Evolutionary conservation across 2,113 vertebrate genomes (phyloP).

Genomic region (Zosterops borbonicus): DNA sequence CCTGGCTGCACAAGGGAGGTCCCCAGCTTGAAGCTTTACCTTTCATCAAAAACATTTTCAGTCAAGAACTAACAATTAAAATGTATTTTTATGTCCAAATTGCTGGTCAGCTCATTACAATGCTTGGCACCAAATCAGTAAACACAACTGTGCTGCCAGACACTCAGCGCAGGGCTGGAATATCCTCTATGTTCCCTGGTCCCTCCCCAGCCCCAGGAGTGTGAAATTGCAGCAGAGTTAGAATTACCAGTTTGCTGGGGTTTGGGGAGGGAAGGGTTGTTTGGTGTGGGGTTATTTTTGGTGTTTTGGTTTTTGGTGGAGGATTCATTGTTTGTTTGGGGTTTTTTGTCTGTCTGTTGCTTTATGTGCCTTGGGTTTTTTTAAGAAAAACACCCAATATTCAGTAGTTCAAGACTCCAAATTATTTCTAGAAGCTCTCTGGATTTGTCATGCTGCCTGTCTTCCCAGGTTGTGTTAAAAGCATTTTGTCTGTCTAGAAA

Average conservation of each 20-base stretch:
- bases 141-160: background rate
- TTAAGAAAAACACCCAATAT: background rate
- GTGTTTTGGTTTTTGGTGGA: background rate
- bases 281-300: background rate
- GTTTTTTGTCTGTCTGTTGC: background rate
- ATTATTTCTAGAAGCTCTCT: background rate
- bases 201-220: accelerated
- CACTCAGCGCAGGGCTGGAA: background rate
- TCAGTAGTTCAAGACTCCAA: background rate
- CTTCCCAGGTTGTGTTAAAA: background rate
- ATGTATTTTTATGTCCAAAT: background rate
- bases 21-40: background rate
- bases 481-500: background rate
- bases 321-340: background rate
- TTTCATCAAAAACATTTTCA: background rate
- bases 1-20: background rate
- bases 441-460: background rate
- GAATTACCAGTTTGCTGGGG: background rate
- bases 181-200: background rate
- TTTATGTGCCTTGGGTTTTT: background rate
- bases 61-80: background rate
- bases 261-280: background rate
- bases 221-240: background rate
- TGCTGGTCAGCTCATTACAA: background rate
- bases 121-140: background rate